Percentiles rank a stretch among this genome's conserved stretches.
These are phyloP conservation scores for Diarsia dahlii DNA, from an alignment of 2,888 invertebrate genomes.

Conservation along the genomic window DNA sequence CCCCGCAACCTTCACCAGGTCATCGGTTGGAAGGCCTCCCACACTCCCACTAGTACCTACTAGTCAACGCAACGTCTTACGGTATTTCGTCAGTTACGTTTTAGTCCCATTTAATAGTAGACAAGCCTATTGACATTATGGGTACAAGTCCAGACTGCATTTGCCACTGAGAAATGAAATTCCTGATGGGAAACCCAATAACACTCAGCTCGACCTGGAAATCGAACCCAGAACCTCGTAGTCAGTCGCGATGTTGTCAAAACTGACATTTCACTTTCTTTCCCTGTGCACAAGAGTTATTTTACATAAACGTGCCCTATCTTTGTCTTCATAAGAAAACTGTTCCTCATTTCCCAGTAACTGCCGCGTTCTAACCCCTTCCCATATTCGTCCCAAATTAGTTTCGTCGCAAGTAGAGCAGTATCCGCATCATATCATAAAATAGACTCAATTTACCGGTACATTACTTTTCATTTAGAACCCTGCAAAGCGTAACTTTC, in stretches of 20 bases:
- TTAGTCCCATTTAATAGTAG: neutral
- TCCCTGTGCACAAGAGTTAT: neutral
- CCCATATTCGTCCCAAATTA: slow-evolving; percentile 39
- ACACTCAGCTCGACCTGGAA: neutral
- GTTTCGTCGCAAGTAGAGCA: slow-evolving; percentile 29
- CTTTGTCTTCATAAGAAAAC: slow-evolving; percentile 30
- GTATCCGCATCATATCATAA: slow-evolving; percentile 20
- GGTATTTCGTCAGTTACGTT: neutral
- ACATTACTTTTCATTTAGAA: slow-evolving; percentile 29
- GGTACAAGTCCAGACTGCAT: neutral
- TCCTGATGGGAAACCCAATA: neutral
- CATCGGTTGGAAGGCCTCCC: no score
- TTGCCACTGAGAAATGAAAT: neutral
- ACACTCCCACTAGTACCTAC: no score
- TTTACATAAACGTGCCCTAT: slow-evolving; percentile 42
- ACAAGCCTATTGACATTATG: neutral
- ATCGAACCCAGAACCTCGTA: neutral
- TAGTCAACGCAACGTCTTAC: no score
- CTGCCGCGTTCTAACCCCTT: slow-evolving; percentile 6
- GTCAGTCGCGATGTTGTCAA: neutral
- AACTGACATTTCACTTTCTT: slow-evolving; percentile 2
- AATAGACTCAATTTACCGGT: slow-evolving; percentile 44
- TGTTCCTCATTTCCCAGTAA: slow-evolving; percentile 21
- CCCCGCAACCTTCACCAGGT: no score
- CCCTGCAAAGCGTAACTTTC: slow-evolving; percentile 17